Base-by-base conservation (phyloP, 2,888 invertebrate species). In the Chirona hameri region DNA sequence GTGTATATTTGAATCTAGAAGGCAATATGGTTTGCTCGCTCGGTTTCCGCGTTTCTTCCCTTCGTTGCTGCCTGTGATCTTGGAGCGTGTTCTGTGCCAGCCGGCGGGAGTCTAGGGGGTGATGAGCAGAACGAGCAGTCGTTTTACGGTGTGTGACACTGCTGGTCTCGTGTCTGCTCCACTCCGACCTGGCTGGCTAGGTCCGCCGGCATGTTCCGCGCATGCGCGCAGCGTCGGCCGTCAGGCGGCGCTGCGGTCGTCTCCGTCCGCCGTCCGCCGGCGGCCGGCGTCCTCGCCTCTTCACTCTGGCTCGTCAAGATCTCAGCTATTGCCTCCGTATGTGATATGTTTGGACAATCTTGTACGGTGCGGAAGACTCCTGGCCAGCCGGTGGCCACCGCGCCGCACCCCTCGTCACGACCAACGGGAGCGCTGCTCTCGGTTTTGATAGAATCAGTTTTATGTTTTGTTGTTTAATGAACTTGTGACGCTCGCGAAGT, bases 271-370 rank as follows among this genome's bases (percentile, higher is more conserved):
- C n/a, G 65, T 24, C 65, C 65, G 65, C 27, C 65, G 65, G 52
- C n/a, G 29, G 15, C 31, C 27, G 29, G 72, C 29, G 31, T 12
- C 31, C 60, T 60, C n/a, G n/a, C 10, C 31, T 18, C 72, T 72
- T 9, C 18, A 27, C 14, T 52, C 72, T 18, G 72, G 72, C 72
- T 72, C 31, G 72, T 29, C 72, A 72, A 72, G 72, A 72, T 72
- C 72, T 72, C 72, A 72, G 31, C 72, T 72, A 14, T 4, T 31
- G 31, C 27, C 31, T 72, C 72, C 31, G 72, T 72, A 18, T 76
- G 76, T 76, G 76, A 76, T 76, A 76, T 76, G 27, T 46, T 12
- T 46, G 76, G 76, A 76, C 76, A 76, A 76, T 76, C 76, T n/a
- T n/a, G 52, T 18, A 52, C 52, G 15, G 18, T 12, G 52, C 15